These are phyloP conservation scores for Epicauta chinensis DNA, from an alignment of 1,140 invertebrate genomes.

Conservation along the genomic window DNA sequence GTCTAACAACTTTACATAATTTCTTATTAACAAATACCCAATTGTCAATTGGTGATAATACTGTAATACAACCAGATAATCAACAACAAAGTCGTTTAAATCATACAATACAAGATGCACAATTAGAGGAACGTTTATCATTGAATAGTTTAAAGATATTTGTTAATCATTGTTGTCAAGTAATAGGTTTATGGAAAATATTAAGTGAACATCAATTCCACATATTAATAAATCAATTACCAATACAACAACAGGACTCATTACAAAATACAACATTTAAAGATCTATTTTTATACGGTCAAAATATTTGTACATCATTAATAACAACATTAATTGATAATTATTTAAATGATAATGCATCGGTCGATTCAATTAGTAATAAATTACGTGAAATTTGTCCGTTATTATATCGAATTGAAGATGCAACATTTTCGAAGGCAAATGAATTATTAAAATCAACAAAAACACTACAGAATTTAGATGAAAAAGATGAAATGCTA, in stretches of 20 bases:
- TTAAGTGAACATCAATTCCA: constrained; percentile 90
- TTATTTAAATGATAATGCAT: constrained; percentile 92
- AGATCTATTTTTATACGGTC: constrained; percentile 77
- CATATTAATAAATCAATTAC: constrained; percentile 62
- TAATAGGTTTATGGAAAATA: constrained; percentile 90
- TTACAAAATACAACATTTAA: constrained; percentile 55
- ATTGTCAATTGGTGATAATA: constrained; percentile 27
- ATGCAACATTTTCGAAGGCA: constrained; percentile 90
- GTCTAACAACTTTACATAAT: constrained; percentile 54
- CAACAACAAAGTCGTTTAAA: constrained; percentile 19
- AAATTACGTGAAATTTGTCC: constrained; percentile 90
- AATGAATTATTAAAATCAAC: constrained; percentile 82
- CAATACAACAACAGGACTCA: constrained; percentile 52
- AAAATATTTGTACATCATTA: constrained; percentile 70
- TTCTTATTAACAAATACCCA: constrained; percentile 61
- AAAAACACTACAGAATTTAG: constrained; percentile 58
- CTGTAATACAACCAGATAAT: constrained; percentile 9
- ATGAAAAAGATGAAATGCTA: constrained; percentile 67
- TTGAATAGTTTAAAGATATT: constrained; percentile 71
- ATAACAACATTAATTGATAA: constrained; percentile 73
- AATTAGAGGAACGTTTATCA: constrained; percentile 55
- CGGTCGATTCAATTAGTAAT: constrained; percentile 82
- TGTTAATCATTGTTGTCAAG: constrained; percentile 77
- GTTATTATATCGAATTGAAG: constrained; percentile 88
- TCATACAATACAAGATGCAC: constrained; percentile 37